These are phyloP conservation scores for Ephialtes manifestator DNA, from an alignment of 2,888 invertebrate genomes.

Conservation along the genomic window DNA sequence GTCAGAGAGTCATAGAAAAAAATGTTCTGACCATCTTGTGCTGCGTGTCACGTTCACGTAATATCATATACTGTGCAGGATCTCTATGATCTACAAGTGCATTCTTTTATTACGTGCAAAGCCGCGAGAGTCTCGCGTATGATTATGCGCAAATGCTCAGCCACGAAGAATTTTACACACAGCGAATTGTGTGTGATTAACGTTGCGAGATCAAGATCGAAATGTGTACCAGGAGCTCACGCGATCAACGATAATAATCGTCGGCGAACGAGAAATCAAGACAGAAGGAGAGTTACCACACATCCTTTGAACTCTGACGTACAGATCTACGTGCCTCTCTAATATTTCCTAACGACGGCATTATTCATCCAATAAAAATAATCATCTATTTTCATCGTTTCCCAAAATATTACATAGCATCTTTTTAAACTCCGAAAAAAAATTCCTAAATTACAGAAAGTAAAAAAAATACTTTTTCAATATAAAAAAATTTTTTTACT, in stretches of 20 bases:
- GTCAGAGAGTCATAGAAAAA: background rate
- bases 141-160: slow-evolving; percentile 16
- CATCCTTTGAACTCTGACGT: slow-evolving; percentile 35
- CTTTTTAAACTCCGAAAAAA: background rate
- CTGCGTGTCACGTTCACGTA: slow-evolving; percentile 14
- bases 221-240: slow-evolving; percentile 44
- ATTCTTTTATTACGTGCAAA: slow-evolving; percentile 38
- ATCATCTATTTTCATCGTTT: slow-evolving; percentile 13
- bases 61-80: slow-evolving; percentile 1
- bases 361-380: background rate
- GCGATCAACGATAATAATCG: slow-evolving; percentile 46
- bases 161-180: slow-evolving; percentile 9
- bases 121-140: slow-evolving; percentile 1
- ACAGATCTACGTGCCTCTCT: background rate
- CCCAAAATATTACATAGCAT: background rate
- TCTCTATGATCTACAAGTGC: slow-evolving; percentile 4
- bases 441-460: too few relatives aligned
- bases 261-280: slow-evolving; percentile 35
- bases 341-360: slow-evolving; percentile 1
- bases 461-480: too few relatives aligned
- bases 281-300: slow-evolving; percentile 43
- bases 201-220: slow-evolving; percentile 49
- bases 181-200: slow-evolving; percentile 6
- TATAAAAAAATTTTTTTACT: too few relatives aligned
- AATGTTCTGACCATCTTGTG: background rate